These are phyloP conservation scores for Sorex fumeus DNA, from an alignment of 2,113 vertebrate genomes.

Conservation along the genomic window DNA sequence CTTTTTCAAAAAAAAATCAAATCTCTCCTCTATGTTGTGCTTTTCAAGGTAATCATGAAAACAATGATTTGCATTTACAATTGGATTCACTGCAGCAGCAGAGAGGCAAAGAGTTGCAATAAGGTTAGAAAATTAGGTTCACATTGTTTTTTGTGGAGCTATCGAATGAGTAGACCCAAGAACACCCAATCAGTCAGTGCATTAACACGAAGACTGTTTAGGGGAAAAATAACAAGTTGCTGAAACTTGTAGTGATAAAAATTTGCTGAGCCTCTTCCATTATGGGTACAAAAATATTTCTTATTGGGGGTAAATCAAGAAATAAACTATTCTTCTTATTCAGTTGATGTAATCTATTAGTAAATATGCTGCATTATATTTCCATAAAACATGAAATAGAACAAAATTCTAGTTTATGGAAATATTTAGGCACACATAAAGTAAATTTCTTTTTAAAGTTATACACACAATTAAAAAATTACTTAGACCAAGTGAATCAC, in stretches of 20 bases:
- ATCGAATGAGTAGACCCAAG: slow-evolving; percentile 66
- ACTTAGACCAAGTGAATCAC: slow-evolving; percentile 14
- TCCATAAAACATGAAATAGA: slow-evolving; percentile 28
- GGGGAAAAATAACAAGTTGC: slow-evolving; percentile 61
- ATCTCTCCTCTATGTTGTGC: slow-evolving; percentile 19
- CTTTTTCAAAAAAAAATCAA: slow-evolving; percentile 48
- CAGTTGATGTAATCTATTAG: slow-evolving; percentile 41
- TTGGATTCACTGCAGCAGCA: slow-evolving; percentile 70
- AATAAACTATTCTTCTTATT: slow-evolving; percentile 1
- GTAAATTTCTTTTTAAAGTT: not conserved
- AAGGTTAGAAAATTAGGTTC: slow-evolving; percentile 67
- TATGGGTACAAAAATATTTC: not conserved
- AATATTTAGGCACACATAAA: slow-evolving; percentile 22
- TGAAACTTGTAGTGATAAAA: slow-evolving; percentile 60
- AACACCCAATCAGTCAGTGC: slow-evolving; percentile 65
- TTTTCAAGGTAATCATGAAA: slow-evolving; percentile 76
- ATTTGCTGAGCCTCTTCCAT: not conserved
- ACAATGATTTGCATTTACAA: slow-evolving; percentile 81
- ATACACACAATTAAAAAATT: not conserved
- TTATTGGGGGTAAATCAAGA: not conserved
- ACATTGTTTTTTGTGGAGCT: slow-evolving; percentile 67
- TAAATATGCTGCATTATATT: slow-evolving; percentile 35
- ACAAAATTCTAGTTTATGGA: not conserved
- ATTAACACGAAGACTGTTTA: slow-evolving; percentile 32
- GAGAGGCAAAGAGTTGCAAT: slow-evolving; percentile 67